Conservation (phyloP, 2,888 invertebrate genomes). For the Diogma glabrata region DNA sequence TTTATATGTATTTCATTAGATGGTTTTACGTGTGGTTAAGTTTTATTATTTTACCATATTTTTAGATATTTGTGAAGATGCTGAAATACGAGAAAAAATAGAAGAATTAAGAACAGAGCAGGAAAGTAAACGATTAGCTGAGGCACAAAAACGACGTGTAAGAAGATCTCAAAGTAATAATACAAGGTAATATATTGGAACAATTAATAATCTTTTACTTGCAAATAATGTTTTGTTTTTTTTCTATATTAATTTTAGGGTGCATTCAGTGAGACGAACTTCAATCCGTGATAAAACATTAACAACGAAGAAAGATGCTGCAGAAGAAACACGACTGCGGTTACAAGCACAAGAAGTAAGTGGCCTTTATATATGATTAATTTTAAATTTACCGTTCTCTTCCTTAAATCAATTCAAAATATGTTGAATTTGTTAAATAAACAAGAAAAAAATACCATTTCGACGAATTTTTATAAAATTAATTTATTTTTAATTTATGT, state of each 20-base stretch:
- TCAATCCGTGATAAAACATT: constrained; percentile 87
- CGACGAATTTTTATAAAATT: no score
- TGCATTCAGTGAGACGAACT: constrained; percentile 86
- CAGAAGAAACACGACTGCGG: constrained; percentile 76
- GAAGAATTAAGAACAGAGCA: constrained; percentile 80
- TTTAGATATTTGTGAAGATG: constrained; percentile 90
- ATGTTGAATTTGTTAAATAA: no score
- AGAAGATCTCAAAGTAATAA: constrained; percentile 63
- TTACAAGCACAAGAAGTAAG: constrained; percentile 48
- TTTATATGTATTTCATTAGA: no score
- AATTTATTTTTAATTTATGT: no score
- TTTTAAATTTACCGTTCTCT: no score
- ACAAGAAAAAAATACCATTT: no score
- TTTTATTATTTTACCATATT: constrained; percentile 10
- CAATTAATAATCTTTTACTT: background rate
- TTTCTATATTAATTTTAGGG: constrained; percentile 37
- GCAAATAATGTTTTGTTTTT: background rate
- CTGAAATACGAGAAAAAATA: constrained; percentile 83
- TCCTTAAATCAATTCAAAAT: no score
- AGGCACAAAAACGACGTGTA: constrained; percentile 46
- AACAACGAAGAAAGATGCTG: constrained; percentile 87
- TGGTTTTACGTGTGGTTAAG: no score
- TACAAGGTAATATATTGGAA: constrained; percentile 30
- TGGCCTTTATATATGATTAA: constrained; percentile 9
- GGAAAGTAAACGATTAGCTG: constrained; percentile 55